Evolutionary conservation across 2,797 vertebrate genomes (phyloP), one percentile per base, ranked within the genome.

Genomic region (Sardinella longiceps): DNA sequence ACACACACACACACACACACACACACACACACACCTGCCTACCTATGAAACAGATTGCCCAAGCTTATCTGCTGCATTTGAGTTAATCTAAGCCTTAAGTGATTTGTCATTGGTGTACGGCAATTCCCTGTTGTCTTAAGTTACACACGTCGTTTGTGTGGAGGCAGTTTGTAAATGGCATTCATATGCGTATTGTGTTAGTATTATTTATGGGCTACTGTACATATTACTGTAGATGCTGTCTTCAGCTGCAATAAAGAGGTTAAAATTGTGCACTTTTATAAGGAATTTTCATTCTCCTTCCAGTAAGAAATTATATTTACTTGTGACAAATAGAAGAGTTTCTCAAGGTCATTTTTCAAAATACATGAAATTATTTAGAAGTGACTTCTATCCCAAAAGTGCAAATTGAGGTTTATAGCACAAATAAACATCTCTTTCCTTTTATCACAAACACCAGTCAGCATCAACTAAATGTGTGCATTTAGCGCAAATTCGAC

Each of bases 401-500:
- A 37, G 66, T 33, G 14, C 30, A 70, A 37, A 37, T 23, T 39
- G 70, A 37, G 18, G 37, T 77, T 43, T 30, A 15, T 33, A 70
- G 63, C 70, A 23, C 37, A 70, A 70, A 77, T 66, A 14, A 48
- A 48, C 5, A 87, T 85, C 89, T 89, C 85, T 86, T 84, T 6
- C 80, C 85, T 85, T 80, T 66, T 85, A 85, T 89, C 87, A 81
- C 85, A 88, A 89, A 88, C 88, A 86, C 87, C 84, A 89, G 90
- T 89, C 10, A 86, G 87, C 89, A 84, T 84, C 85, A 86, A 89
- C 37, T 18, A 77, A 77, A 23, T 20, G 70, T 77, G 70, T 90
- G 92, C 89, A 89, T 91, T 91, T 91, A 90, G 88, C 12, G 46
- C 3, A 48, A 93, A 91, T 91, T 90, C 81, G 86, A 82, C 87